Conservation (phyloP, 1,140 invertebrate species). For the Brachionus koreanus region DNA sequence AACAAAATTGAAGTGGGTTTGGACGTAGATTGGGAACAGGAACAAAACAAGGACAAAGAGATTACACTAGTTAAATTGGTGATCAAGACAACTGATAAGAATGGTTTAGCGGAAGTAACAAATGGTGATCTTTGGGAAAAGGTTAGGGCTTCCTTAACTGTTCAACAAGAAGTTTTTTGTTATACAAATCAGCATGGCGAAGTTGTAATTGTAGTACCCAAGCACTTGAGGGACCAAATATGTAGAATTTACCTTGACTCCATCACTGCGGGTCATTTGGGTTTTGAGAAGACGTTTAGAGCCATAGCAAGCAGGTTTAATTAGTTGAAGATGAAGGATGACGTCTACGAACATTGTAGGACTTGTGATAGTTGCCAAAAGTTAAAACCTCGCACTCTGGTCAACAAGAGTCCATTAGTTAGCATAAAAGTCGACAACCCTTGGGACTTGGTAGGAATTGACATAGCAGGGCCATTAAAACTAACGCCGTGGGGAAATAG, state of each 20-base stretch:
- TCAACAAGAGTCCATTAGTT: neutral
- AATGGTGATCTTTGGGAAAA: too few species aligned
- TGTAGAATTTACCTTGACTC: neutral
- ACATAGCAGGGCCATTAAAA: slow-evolving; percentile 51
- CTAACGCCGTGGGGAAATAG: slow-evolving; percentile 48
- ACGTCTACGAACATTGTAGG: neutral
- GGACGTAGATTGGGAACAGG: neutral
- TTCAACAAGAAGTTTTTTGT: neutral
- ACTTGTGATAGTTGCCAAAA: neutral
- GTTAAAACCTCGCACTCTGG: neutral
- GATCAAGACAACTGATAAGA: too few species aligned
- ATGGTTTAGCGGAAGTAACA: too few species aligned
- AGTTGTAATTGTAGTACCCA: slow-evolving; percentile 15
- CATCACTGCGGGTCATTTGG: neutral
- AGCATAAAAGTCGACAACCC: neutral
- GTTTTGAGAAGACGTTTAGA: neutral
- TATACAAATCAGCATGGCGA: neutral
- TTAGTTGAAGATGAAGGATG: neutral
- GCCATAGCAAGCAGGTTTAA: neutral
- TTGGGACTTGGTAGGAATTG: slow-evolving; percentile 46
- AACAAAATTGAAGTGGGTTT: neutral
- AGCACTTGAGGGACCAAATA: neutral
- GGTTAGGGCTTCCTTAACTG: too few species aligned
- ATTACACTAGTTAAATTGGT: neutral
- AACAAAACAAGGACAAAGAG: neutral